phyloP scores from a whole-genome alignment of 2,888 invertebrate genomes.

The Camponotus fellah region DNA sequence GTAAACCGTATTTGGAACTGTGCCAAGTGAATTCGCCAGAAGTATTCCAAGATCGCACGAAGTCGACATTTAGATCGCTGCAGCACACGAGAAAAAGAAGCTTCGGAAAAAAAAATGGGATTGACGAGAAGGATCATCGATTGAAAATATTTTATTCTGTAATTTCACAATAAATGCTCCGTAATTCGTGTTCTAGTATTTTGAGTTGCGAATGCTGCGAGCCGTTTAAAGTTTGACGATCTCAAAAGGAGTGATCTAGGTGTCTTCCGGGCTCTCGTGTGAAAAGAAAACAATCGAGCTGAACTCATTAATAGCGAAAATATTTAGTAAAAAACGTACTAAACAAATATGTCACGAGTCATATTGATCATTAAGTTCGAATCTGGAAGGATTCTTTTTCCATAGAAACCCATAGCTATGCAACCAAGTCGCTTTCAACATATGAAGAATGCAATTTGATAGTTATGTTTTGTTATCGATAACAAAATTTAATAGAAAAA shows the following conservation, averaged over 20 bases:
- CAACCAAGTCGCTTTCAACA: neutral
- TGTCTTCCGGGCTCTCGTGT: neutral
- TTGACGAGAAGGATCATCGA: neutral
- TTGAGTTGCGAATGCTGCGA: constrained; percentile 7
- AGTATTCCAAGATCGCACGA: neutral
- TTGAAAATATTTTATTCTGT: neutral
- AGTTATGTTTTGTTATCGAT: neutral
- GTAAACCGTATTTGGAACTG: constrained; percentile 67
- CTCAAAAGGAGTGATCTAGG: constrained; percentile 40
- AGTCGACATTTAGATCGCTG: constrained; percentile 2
- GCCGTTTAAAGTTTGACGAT: constrained; percentile 31
- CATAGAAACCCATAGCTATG: neutral
- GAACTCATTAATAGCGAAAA: constrained; percentile 19
- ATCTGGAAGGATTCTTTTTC: neutral
- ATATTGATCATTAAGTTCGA: constrained; percentile 3
- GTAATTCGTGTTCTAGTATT: constrained; percentile 12
- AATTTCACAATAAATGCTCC: neutral
- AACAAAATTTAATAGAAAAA: constrained; percentile 22
- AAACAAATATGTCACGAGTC: neutral
- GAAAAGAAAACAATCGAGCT: neutral
- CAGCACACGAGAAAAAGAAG: neutral
- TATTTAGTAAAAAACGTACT: constrained; percentile 27
- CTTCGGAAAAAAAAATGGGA: neutral
- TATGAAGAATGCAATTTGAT: neutral
- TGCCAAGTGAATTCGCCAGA: constrained; percentile 65